Conservation (phyloP, 2,888 invertebrate genomes). For the Amphiduros pacificus region DNA sequence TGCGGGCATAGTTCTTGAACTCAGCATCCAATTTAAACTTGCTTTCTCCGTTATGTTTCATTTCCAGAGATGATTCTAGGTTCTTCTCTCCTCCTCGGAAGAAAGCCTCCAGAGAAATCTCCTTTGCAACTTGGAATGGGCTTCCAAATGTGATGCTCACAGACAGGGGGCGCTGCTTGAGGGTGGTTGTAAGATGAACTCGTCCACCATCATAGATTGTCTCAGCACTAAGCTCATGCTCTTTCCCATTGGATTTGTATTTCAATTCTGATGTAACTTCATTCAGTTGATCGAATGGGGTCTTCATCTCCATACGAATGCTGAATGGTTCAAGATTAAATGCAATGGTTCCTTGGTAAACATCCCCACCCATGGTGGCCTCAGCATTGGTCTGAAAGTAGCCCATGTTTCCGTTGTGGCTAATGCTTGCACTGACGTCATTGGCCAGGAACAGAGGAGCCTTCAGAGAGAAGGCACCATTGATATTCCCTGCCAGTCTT, state of each 20-base stretch:
- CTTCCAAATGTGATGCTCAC: not conserved
- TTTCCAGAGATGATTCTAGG: not conserved
- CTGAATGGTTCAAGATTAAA: not conserved
- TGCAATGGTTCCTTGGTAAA: not conserved
- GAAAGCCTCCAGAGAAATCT: not conserved
- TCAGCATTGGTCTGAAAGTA: slow-evolving; percentile 1
- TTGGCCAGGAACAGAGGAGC: not conserved
- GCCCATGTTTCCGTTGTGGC: not conserved
- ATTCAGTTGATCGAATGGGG: not conserved
- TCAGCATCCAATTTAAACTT: not conserved
- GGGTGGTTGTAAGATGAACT: not conserved
- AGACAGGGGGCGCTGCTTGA: slow-evolving; percentile 1
- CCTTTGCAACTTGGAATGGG: not conserved
- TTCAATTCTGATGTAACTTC: not conserved
- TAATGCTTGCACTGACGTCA: not conserved
- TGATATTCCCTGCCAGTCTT: not conserved
- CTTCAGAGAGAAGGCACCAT: not conserved
- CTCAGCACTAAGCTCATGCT: not conserved
- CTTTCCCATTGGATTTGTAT: not conserved
- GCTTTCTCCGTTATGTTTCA: not conserved
- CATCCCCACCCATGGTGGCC: slow-evolving; percentile 1
- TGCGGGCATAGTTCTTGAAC: slow-evolving; percentile 11
- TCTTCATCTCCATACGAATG: not conserved
- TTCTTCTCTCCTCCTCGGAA: not conserved
- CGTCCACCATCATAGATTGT: not conserved